A percentile compares a stretch with the other conserved stretches of the same genome.
phyloP scores from a whole-genome alignment of 2,113 vertebrate genomes.

The Morone chrysops region DNA sequence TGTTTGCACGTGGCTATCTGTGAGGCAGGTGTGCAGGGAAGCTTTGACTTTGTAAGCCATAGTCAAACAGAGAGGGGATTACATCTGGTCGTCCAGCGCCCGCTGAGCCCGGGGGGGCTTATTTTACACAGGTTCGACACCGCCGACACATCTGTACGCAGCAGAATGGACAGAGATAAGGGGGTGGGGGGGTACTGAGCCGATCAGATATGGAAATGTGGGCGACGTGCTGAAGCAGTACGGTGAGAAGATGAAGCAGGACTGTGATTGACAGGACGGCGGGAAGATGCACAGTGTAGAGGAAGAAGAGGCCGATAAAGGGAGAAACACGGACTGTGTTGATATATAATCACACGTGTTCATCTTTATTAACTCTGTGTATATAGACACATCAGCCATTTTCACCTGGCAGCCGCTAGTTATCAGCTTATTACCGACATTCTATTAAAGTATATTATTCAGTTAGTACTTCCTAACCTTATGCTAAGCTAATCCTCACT shows the following conservation, averaged over 20 bases:
- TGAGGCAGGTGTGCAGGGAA: constrained; percentile 53
- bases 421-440: background rate
- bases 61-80: constrained; percentile 73
- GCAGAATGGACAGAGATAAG: constrained; percentile 64
- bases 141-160: constrained; percentile 44
- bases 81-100: constrained; percentile 65
- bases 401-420: background rate
- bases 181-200: background rate
- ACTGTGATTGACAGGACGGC: constrained; percentile 39
- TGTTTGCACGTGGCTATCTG: constrained; percentile 64
- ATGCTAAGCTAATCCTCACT: too few species aligned
- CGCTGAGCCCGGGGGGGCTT: constrained; percentile 31
- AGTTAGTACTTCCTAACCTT: too few species aligned
- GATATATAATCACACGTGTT: constrained; percentile 1
- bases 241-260: constrained; percentile 3
- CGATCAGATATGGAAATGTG: constrained; percentile 55
- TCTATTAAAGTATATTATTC: background rate
- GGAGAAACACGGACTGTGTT: background rate
- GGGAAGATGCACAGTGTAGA: background rate
- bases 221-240: constrained; percentile 13
- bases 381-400: background rate
- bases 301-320: constrained; percentile 15
- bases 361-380: background rate
- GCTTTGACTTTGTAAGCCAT: constrained; percentile 69
- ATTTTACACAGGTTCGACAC: constrained; percentile 61